Base-by-base conservation (phyloP, 2,797 vertebrate genomes). In the Ciconia nigra region DNA sequence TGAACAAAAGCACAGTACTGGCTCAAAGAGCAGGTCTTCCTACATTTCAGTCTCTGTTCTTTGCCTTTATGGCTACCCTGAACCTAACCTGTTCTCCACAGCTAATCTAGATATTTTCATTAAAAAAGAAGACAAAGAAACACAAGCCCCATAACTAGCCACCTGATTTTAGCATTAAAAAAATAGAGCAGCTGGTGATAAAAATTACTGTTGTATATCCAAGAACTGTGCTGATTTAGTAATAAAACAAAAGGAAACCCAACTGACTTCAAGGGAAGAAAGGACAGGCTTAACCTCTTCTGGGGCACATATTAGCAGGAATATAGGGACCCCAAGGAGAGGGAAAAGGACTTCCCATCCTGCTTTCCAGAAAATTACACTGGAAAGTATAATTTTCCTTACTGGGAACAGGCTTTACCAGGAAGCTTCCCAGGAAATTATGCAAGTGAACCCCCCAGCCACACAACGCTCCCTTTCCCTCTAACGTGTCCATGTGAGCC, bases 401-500 rank as follows among this genome's bases (percentile, higher is more conserved):
- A 20, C 21, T 42, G 39, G 57, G 61, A 90, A 83, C 4, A 47
- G 57, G 47, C 9, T 69, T 69, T 35, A 4, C 19, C 3, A 2
- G 35, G 72, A 51, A 73, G 7, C 17, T 65, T 72, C 89, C 37
- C 86, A 90, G 72, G 26, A 59, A 55, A 37, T 61, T 28, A 21
- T 20, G 15, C 46, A 57, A 71, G 22, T 2, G 13, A 95, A n/a
- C 2, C 51, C 31, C 41, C 16, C 35, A 41, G 2, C 10, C 21
- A 11, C 19, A 19, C 61, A 67, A 8, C 1, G 0, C 11, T 81
- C 69, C 46, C 54, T 41, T 70, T 42, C 67, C 18, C 21, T n/a
- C n/a, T 29, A 29, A 24, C 0, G 2, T 7, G 4, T 19, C 77
- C n/a, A 9, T 1, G 4, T 39, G 51, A 88, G 39, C 54, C 2